phyloP scores from a whole-genome alignment of 2,797 vertebrate genomes.

The Salmo trutta region DNA sequence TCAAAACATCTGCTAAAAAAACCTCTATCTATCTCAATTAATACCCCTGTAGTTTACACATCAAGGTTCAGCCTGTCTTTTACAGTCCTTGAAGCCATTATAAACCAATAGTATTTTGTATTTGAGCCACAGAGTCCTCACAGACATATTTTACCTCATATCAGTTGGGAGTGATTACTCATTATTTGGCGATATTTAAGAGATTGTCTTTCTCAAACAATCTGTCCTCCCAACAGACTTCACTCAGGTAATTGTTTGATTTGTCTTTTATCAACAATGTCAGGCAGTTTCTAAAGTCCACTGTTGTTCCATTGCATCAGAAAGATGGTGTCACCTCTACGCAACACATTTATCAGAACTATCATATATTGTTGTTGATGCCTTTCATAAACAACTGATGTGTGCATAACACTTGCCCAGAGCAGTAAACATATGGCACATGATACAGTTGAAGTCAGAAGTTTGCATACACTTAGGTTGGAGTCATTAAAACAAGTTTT shows the following conservation, averaged over 20 bases:
- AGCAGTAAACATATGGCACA: background rate
- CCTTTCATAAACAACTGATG: background rate
- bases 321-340: background rate
- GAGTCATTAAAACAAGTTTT: too few species aligned
- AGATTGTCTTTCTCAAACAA: background rate
- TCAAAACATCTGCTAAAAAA: background rate
- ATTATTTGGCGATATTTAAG: background rate
- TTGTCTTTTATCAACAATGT: background rate
- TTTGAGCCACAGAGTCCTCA: background rate
- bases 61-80: background rate
- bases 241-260: background rate
- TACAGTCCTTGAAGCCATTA: background rate
- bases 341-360: background rate
- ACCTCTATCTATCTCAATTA: background rate
- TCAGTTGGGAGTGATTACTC: background rate
- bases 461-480: too few species aligned
- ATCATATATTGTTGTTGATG: background rate
- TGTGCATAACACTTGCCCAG: background rate
- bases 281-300: background rate
- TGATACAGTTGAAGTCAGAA: background rate
- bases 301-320: too few species aligned
- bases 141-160: background rate
- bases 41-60: background rate
- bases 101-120: background rate
- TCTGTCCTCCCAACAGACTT: background rate